phyloP scores from a whole-genome alignment of 2,888 invertebrate genomes.

The Artemia sinica region DNA sequence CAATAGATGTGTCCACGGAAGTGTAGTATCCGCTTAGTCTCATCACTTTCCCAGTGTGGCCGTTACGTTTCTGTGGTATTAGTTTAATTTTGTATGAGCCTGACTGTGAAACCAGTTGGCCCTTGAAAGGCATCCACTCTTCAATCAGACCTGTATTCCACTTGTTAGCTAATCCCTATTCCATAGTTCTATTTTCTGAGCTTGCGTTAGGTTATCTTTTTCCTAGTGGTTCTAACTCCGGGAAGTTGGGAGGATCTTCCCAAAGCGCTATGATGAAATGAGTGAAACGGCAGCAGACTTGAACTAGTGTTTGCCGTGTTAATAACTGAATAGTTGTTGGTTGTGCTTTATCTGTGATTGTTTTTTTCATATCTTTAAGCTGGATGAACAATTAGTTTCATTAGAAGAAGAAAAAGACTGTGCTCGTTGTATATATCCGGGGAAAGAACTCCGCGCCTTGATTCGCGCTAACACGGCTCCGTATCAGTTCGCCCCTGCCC shows the following conservation, averaged over 20 bases:
- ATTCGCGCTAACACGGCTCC: constrained; percentile 14
- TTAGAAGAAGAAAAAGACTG: constrained; percentile 5
- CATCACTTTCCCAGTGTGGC: too few relatives aligned
- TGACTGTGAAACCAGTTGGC: too few relatives aligned
- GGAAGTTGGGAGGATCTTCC: constrained; percentile 9
- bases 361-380: not conserved
- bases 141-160: constrained; percentile 6
- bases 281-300: not conserved
- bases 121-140: too few relatives aligned
- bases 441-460: constrained; percentile 3
- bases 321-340: not conserved
- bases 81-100: too few relatives aligned
- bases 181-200: not conserved
- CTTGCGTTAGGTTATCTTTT: not conserved
- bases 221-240: not conserved
- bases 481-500: constrained; percentile 12
- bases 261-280: not conserved
- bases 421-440: not conserved
- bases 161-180: not conserved
- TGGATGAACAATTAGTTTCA: constrained; percentile 12
- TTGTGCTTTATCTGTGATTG: too few relatives aligned
- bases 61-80: too few relatives aligned
- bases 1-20: too few relatives aligned
- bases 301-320: not conserved
- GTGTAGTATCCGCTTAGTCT: too few relatives aligned